Conservation (phyloP, 2,113 vertebrate genomes). For the Ahaetulla prasina region DNA sequence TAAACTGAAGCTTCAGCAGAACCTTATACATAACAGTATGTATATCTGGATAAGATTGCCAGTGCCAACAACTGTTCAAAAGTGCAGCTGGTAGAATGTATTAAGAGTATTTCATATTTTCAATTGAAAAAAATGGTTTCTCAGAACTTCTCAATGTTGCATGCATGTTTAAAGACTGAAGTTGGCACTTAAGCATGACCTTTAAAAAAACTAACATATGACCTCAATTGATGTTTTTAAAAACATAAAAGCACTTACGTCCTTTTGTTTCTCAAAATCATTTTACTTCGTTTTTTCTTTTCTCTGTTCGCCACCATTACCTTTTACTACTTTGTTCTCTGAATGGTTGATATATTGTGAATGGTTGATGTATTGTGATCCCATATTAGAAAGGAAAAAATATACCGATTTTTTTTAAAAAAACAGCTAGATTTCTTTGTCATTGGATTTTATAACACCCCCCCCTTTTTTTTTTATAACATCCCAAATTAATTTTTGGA, state of each 20-base stretch:
- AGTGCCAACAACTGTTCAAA: conserved; percentile 56
- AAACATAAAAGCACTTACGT: conserved; percentile 54
- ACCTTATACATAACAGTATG: not conserved
- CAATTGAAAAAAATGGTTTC: conserved; percentile 46
- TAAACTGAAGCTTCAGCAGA: conserved; percentile 22
- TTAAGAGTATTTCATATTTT: conserved; percentile 57
- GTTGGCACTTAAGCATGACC: conserved; percentile 65
- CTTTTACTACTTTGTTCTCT: conserved; percentile 46
- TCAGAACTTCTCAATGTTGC: conserved; percentile 53
- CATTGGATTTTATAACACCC: conserved; percentile 32
- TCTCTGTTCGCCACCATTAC: conserved; percentile 21
- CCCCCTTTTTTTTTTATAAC: conserved; percentile 26
- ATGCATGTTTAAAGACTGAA: conserved; percentile 57
- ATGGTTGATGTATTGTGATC: conserved; percentile 5
- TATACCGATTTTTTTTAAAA: conserved; percentile 17
- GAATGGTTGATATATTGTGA: conserved; percentile 46
- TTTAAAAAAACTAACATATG: conserved; percentile 59
- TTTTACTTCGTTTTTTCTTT: not conserved
- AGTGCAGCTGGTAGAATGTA: conserved; percentile 60
- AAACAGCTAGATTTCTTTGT: conserved; percentile 49
- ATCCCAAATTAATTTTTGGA: conserved; percentile 53
- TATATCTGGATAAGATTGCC: conserved; percentile 42
- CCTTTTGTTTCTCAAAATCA: conserved; percentile 23
- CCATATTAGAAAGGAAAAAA: conserved; percentile 39
- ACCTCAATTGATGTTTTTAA: conserved; percentile 64